These are phyloP conservation scores for Pyrrhosoma nymphula DNA, from an alignment of 2,888 invertebrate genomes.

Conservation along the genomic window DNA sequence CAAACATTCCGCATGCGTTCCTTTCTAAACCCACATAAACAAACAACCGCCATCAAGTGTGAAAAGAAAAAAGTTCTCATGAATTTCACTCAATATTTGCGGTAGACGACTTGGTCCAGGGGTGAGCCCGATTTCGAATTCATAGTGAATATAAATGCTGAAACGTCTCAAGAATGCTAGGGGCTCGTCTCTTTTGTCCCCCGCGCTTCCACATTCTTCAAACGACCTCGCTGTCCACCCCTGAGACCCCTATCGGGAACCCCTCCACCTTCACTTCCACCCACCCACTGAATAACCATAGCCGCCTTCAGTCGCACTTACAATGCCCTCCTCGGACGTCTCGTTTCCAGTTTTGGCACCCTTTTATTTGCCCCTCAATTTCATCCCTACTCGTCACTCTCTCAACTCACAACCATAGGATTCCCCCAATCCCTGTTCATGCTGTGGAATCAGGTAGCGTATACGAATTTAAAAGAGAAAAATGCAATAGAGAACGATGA, in stretches of 20 bases:
- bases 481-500: no score
- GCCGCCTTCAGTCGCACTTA: not conserved
- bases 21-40: not conserved
- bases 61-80: not conserved
- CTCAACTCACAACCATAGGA: not conserved
- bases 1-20: not conserved
- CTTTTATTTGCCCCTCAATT: not conserved
- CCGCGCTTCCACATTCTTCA: not conserved
- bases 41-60: not conserved
- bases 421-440: not conserved
- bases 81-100: not conserved
- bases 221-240: not conserved
- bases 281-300: not conserved
- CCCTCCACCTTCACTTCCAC: not conserved
- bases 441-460: no score
- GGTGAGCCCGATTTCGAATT: not conserved
- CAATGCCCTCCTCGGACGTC: not conserved
- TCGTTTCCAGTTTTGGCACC: not conserved
- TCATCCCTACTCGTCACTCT: not conserved
- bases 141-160: slow-evolving; percentile 2
- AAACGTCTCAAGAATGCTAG: not conserved
- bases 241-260: not conserved
- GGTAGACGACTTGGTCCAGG: not conserved
- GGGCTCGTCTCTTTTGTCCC: not conserved
- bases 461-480: no score